These are phyloP conservation scores for Elanus axillaris DNA, from an alignment of 2,113 vertebrate species.

Conservation along the genomic window DNA sequence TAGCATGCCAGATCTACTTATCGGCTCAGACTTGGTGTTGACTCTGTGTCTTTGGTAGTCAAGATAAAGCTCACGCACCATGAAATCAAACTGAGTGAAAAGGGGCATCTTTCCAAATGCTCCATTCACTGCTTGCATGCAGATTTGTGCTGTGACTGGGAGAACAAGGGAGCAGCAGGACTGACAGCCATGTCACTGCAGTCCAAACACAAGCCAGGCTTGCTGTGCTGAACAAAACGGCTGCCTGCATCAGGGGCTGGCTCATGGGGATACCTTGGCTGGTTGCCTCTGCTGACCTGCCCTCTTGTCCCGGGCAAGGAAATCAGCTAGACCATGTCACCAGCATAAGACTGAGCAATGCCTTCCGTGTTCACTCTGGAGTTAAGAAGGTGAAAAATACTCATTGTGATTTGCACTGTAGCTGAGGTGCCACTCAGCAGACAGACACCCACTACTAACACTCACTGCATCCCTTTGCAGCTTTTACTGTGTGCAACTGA, in stretches of 20 bases:
- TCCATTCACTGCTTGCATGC: fast-evolving
- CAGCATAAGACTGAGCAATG: fast-evolving
- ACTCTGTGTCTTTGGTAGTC: not conserved
- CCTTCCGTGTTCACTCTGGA: fast-evolving
- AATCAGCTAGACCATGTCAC: fast-evolving
- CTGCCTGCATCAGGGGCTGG: not conserved
- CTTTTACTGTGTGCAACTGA: not conserved
- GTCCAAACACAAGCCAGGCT: not conserved
- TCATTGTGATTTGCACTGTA: not conserved
- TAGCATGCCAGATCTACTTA: not conserved
- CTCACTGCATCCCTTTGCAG: fast-evolving
- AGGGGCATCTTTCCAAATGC: not conserved
- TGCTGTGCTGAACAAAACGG: fast-evolving
- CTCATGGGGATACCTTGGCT: not conserved
- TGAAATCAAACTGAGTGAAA: not conserved
- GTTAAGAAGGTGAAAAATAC: not conserved
- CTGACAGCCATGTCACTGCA: fast-evolving
- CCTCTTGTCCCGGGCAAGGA: not conserved
- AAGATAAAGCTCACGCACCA: not conserved
- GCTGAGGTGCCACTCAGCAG: not conserved
- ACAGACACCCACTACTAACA: no score
- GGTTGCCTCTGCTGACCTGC: not conserved
- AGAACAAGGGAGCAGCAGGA: not conserved
- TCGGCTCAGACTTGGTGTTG: not conserved
- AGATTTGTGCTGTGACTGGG: not conserved